Conservation (phyloP, 1,140 invertebrate genomes). For the Dryas iulia region DNA sequence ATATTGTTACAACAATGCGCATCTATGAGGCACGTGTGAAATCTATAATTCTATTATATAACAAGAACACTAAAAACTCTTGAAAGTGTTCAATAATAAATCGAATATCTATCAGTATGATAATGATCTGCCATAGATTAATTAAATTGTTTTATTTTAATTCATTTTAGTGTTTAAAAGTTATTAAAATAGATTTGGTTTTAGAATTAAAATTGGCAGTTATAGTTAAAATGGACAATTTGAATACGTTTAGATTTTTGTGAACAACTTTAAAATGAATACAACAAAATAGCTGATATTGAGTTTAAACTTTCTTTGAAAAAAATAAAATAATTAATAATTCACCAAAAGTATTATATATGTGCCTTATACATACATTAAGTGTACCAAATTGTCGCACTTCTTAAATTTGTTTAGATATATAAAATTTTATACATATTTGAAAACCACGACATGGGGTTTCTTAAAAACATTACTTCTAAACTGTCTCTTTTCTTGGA, state of each 20-base stretch:
- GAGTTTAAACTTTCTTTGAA: too few relatives aligned
- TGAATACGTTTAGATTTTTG: not conserved
- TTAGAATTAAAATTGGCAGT: not conserved
- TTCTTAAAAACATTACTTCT: too few relatives aligned
- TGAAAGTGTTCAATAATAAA: not conserved
- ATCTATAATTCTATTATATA: not conserved
- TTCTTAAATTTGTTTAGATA: too few relatives aligned
- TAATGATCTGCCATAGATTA: not conserved
- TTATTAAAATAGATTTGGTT: not conserved
- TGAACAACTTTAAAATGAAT: too few relatives aligned
- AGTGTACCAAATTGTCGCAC: too few relatives aligned
- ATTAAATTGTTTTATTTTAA: not conserved
- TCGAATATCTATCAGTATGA: not conserved
- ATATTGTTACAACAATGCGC: not conserved
- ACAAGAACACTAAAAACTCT: not conserved
- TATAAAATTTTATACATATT: too few relatives aligned
- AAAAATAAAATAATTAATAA: too few relatives aligned
- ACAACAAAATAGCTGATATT: too few relatives aligned
- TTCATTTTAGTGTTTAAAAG: not conserved
- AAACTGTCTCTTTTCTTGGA: too few relatives aligned
- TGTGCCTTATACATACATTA: too few relatives aligned
- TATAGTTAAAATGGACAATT: not conserved
- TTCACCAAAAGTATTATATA: too few relatives aligned
- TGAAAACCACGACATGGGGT: too few relatives aligned
- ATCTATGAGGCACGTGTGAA: not conserved